Evolutionary conservation across 2,888 invertebrate genomes (phyloP), one percentile per base, ranked within the genome.

Genomic region (Plebejus argus): DNA sequence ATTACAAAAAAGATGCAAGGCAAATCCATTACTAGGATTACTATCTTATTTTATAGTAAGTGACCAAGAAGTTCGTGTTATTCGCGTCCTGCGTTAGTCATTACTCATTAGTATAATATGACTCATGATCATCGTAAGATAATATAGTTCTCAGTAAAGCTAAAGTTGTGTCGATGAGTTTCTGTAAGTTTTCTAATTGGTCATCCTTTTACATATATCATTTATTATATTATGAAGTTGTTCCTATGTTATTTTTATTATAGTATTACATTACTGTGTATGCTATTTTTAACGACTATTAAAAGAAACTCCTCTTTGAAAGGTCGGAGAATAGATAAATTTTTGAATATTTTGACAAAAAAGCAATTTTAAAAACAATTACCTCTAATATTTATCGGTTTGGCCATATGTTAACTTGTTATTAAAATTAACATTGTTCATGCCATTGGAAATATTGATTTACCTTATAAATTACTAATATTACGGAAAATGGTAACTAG

Each of bases 1-100:
- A 58, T 77, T 81, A 28, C 28, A 45, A 56, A 58, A 20, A n/a
- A 76, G 10, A 71, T 33, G 18, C 33, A 56, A 76, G 23, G 10
- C 10, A 23, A 23, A 61, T 23, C 23, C 58, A 61, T 61, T 23
- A 61, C 10, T 20, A 58, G 58, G 20, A 58, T 58, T 20, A 58
- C 20, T 61, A 28, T 20, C 6, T 20, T 58, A 58, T 58, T 20
- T 58, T 2, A 56, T n/a, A n/a, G 15, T 8, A 2, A n/a, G 15
- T 12, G 8, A 53, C 5, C 18, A 49, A 49, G 49, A 49, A 49
- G 15, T 18, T 49, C 49, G 49, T 49, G 61, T 23, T 61, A 61
- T 61, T 4, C 4, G 20, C 10, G 10, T 23, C 61, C 61, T 4
- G 20, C 23, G 12, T 61, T 23, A 23, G 61, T 23, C 23, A 61